Evolutionary conservation across 2,888 invertebrate genomes (phyloP), one percentile per base, ranked within the genome.

Genomic region (Ceraclea dissimilis): DNA sequence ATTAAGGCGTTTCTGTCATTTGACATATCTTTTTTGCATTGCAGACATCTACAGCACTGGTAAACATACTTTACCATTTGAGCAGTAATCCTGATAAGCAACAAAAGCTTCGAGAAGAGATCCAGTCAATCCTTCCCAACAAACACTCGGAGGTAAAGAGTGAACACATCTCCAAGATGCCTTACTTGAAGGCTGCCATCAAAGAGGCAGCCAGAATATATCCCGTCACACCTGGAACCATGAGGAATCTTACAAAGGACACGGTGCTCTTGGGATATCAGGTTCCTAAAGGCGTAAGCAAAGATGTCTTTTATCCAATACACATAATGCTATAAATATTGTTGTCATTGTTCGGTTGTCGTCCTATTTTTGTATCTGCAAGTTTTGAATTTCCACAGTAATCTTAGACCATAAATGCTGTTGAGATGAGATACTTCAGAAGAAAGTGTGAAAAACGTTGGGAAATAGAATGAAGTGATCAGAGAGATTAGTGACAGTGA

Each of bases 151-250:
- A 67, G 2, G 63, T 80, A 1, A 76, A 71, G 1, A 66, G 71
- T 2, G 68, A 71, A 2, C 66, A 71, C 52, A 67, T 80, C 56
- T 70, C 73, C 46, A 66, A 76, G 51, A 71, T 80, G 60, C 75
- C 79, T 0, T 89, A 85, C 64, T 66, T 90, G 18, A 82, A 79
- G 59, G 88, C 87, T 0, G 86, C 85, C 63, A 77, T 89, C 39
- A 89, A 87, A 66, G 89, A 90, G 68, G 75, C 83, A 0, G 67
- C 86, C 57, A 76, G 88, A 64, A 61, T 83, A n/a, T 75, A 78
- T 64, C 83, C 85, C 0, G 78, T 84, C 1, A 77, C 79, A 0
- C 68, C 78, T 13, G 85, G 80, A 0, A 81, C 79, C 60, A 63
- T 79, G 10, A 74, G 86, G 57, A 69, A 69, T 54, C 72, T 80